Base-by-base conservation (phyloP, 2,888 invertebrate species). In the Lissocephala sabroskyi region DNA sequence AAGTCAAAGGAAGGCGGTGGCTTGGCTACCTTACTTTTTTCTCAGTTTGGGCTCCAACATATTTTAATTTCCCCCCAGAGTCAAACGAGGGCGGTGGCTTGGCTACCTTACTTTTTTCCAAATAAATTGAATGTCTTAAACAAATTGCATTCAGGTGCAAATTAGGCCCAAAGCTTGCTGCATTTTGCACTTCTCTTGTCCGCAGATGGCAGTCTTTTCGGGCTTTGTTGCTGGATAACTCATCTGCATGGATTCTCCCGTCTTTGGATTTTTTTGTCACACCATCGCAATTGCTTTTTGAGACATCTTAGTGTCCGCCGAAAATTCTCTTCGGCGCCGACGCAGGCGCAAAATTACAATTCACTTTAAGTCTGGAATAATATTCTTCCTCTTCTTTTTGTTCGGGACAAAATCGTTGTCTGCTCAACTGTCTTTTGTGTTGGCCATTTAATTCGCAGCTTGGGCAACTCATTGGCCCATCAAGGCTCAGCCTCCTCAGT, bases 1-100 rank as follows among this genome's bases (percentile, higher is more conserved):
- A 30, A 30, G 14, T 23, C 11, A 14, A 19, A 23, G 19, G 13
- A 43, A 33, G 16, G 44, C 9, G 45, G 41, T 30, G 35, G 16
- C 3, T 36, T n/a, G 52, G 65, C 79, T 64, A 68, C 73, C 66
- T 79, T 63, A 65, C 79, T 79, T 79, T 73, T 77, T 66, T 79
- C 79, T 79, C 80, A 79, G 79, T 79, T 80, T 80, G 79, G 79
- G 68, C 74, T 52, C 67, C 79, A 79, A 77, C 73, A 75, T 77
- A 80, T 79, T 79, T 80, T 77, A 77, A 80, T 79, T 79, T 80
- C 57, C 54, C 49, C 48, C 45, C 52, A 47, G 45, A 49, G 45
- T 49, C 49, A 23, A 23, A 23, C n/a, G 7, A 23, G 23, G 23
- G 23, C 23, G 43, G 33, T 44, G 35, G 10, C 44, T 17, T 26